Evolutionary conservation across 1,140 invertebrate species (phyloP).

Genomic region (Berghia stephanieae): DNA sequence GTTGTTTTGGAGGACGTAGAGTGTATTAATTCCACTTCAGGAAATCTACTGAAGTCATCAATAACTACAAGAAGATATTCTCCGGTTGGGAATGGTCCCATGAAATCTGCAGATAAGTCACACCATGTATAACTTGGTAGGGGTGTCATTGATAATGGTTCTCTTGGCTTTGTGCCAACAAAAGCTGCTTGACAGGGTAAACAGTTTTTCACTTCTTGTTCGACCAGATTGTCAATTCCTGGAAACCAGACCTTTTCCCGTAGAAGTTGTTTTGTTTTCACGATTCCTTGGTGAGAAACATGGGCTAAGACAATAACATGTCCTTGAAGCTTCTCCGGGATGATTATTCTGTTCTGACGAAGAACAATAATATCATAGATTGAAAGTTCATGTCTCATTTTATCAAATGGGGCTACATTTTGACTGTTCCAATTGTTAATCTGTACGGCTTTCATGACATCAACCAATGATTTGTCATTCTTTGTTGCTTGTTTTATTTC

Average conservation of each 20-base stretch:
- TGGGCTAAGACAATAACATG: neutral
- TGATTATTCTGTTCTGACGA: neutral
- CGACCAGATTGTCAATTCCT: slow-evolving; percentile 50
- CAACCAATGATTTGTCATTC: slow-evolving; percentile 19
- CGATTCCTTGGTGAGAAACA: neutral
- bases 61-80: slow-evolving; percentile 46
- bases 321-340: neutral
- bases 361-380: slow-evolving; percentile 15
- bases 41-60: slow-evolving; percentile 47
- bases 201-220: slow-evolving; percentile 44
- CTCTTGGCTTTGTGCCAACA: slow-evolving; percentile 23
- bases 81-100: slow-evolving; percentile 43
- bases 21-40: slow-evolving; percentile 43
- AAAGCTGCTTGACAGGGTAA: slow-evolving; percentile 45
- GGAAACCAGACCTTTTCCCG: slow-evolving; percentile 42
- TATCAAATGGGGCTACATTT: slow-evolving; percentile 19
- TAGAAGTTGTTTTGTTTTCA: neutral
- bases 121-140: slow-evolving; percentile 43
- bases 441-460: slow-evolving; percentile 33
- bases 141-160: slow-evolving; percentile 43
- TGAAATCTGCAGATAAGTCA: slow-evolving; percentile 43
- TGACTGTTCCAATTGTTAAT: slow-evolving; percentile 29
- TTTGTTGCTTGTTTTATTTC: slow-evolving; percentile 30
- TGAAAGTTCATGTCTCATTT: slow-evolving; percentile 32
- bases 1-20: slow-evolving; percentile 37